Evolutionary conservation across 2,888 invertebrate species (phyloP).

Genomic region (Nemoura dubitans): DNA sequence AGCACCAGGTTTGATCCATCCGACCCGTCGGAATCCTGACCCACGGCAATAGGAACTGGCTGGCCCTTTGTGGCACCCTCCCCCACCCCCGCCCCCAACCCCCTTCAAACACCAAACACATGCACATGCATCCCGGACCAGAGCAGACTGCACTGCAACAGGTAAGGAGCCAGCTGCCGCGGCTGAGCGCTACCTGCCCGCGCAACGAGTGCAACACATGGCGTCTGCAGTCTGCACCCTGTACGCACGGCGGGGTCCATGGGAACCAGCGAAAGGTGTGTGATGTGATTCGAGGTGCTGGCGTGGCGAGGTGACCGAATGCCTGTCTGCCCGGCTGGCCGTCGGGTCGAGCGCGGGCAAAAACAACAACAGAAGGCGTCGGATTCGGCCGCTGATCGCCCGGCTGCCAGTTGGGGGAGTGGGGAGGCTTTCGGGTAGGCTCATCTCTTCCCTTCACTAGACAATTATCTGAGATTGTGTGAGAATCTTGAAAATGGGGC

Average conservation of each 20-base stretch:
- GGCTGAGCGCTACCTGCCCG: not conserved
- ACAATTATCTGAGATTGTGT: not conserved
- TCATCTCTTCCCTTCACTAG: not conserved
- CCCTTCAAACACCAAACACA: not conserved
- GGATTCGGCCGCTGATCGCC: not conserved
- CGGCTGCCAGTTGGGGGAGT: not conserved
- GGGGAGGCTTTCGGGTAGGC: not conserved
- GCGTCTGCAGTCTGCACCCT: not conserved
- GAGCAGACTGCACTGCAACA: not conserved
- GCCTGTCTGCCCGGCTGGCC: not conserved
- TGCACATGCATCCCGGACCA: not conserved
- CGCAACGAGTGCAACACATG: not conserved
- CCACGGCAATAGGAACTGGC: not conserved
- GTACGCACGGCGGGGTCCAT: not conserved
- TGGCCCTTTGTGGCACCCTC: not conserved
- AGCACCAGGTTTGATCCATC: not conserved
- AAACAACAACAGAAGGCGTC: not conserved
- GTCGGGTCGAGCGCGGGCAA: not conserved
- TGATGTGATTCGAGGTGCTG: not conserved
- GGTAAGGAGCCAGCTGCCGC: conserved; percentile 4
- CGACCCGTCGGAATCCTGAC: not conserved
- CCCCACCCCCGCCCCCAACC: not conserved
- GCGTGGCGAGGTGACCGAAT: not conserved
- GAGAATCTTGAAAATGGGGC: not conserved
- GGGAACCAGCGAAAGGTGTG: conserved; percentile 1